Percentiles rank a stretch among this genome's conserved stretches.
These are phyloP conservation scores for Smutsia temminckii DNA, from an alignment of 2,797 vertebrate genomes.

Conservation along the genomic window DNA sequence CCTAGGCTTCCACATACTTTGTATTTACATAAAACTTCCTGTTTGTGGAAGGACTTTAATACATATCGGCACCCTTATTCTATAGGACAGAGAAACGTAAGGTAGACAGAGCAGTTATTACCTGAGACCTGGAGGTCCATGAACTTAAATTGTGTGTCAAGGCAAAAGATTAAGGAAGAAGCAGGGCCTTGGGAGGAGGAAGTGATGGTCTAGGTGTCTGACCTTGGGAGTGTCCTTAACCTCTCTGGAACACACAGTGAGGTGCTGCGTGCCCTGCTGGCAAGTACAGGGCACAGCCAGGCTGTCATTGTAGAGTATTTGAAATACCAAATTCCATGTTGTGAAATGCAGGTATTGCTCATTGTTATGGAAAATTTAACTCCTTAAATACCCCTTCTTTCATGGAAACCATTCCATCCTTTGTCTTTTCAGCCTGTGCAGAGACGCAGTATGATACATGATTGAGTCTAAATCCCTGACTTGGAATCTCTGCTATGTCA, in stretches of 20 bases:
- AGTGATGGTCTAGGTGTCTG: neutral
- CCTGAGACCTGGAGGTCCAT: neutral
- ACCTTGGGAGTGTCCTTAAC: neutral
- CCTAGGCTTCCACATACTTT: neutral
- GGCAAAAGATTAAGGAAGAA: neutral
- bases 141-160: neutral
- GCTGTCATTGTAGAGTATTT: neutral
- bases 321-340: neutral
- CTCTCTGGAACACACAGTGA: neutral
- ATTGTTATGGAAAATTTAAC: neutral
- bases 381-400: neutral
- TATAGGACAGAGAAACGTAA: neutral
- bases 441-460: neutral
- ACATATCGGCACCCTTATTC: neutral
- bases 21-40: neutral
- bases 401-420: neutral
- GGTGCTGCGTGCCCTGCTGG: neutral
- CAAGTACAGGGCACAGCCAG: neutral
- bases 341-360: neutral
- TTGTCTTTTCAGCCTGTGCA: neutral
- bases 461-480: neutral
- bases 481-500: neutral
- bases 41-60: neutral
- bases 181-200: neutral
- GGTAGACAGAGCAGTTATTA: neutral